Evolutionary conservation across 23 tunicate genomes (phyloP).

Genomic region (Styela plicata): DNA sequence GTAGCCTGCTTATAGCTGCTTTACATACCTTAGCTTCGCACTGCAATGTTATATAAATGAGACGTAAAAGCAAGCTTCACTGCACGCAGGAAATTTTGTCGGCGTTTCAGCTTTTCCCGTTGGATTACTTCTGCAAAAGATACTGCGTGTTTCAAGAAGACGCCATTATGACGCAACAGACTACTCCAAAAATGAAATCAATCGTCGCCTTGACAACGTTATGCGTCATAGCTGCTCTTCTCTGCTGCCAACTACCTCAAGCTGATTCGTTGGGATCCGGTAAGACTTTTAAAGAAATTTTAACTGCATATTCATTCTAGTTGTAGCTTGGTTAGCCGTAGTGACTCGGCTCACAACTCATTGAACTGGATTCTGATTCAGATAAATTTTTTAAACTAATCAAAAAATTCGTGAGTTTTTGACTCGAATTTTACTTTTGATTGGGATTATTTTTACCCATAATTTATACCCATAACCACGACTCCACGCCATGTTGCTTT

Average conservation of each 20-base stretch:
- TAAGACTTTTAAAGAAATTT: background rate
- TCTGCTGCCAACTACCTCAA: conserved; percentile 29
- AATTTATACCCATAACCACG: too few species aligned
- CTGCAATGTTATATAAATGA: conserved; percentile 7
- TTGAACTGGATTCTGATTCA: too few species aligned
- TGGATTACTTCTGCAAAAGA: conserved; percentile 32
- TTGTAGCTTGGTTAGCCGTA: too few species aligned
- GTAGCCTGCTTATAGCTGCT: background rate
- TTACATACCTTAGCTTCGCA: background rate
- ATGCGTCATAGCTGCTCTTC: background rate
- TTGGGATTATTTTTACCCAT: too few species aligned
- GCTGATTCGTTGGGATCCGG: conserved; percentile 36
- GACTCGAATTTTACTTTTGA: too few species aligned
- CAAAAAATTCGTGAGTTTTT: too few species aligned
- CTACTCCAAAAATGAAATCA: background rate
- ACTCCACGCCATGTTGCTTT: too few species aligned
- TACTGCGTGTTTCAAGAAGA: conserved; percentile 35
- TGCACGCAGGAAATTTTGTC: conserved; percentile 17
- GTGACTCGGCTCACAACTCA: too few species aligned
- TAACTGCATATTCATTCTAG: too few species aligned
- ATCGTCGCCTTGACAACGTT: conserved; percentile 15
- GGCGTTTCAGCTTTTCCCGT: conserved; percentile 21
- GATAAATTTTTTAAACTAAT: too few species aligned
- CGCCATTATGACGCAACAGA: conserved; percentile 38
- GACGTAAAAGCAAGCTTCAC: conserved; percentile 8